Evolutionary conservation across 2,113 vertebrate species (phyloP).

Genomic region (Gadus chalcogrammus): DNA sequence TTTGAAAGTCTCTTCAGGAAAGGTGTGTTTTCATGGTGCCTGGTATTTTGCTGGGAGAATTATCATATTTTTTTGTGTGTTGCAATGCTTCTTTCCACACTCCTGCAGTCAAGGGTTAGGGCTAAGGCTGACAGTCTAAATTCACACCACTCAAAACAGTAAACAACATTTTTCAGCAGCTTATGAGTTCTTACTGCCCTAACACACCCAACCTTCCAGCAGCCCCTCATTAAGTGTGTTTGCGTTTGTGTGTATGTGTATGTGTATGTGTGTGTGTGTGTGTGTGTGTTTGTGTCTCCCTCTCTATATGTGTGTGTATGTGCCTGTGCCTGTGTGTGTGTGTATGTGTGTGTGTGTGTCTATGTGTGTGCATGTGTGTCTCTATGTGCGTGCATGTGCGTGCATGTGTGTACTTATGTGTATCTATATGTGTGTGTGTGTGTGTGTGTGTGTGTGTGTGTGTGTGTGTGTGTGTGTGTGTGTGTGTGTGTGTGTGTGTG

Average conservation of each 20-base stretch:
- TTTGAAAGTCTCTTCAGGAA: not conserved
- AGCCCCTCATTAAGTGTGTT: slow-evolving; percentile 47
- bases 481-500: too few species aligned
- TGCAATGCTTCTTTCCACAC: slow-evolving; percentile 21
- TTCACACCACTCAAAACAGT: slow-evolving; percentile 57
- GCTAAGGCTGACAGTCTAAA: slow-evolving; percentile 50
- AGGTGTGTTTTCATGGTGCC: not conserved
- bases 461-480: too few species aligned
- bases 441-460: slow-evolving; percentile 1
- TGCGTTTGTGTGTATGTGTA: slow-evolving; percentile 4
- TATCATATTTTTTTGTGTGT: not conserved
- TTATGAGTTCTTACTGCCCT: slow-evolving; percentile 53
- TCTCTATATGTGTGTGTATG: not conserved
- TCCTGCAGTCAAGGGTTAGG: slow-evolving; percentile 23
- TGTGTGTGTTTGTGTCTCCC: not conserved
- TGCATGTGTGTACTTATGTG: slow-evolving; percentile 15
- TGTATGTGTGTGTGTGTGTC: slow-evolving; percentile 1
- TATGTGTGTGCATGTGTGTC: too few species aligned
- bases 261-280: slow-evolving; percentile 8
- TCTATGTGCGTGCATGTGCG: too few species aligned
- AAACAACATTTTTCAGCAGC: slow-evolving; percentile 71
- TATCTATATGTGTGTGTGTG: not conserved
- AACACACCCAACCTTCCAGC: slow-evolving; percentile 36
- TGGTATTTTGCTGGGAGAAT: not conserved
- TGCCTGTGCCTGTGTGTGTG: not conserved